A percentile compares a stretch with the other conserved stretches of the same genome.
phyloP scores from a whole-genome alignment of 1,140 invertebrate species.

The Steinernema feltiae region DNA sequence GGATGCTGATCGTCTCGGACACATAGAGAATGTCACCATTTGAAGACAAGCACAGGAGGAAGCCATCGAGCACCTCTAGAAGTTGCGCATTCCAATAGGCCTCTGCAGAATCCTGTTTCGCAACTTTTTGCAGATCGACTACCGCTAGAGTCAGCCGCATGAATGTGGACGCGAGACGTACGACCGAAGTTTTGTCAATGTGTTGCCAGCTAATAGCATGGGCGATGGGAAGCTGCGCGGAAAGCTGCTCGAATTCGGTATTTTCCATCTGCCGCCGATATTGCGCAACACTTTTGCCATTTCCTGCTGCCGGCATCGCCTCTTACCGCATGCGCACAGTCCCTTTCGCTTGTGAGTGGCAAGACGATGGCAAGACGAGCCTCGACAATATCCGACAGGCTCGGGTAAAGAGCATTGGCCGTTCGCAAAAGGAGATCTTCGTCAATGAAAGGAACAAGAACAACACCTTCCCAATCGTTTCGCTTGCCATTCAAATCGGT shows the following conservation, averaged over 20 bases:
- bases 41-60: constrained; percentile 20
- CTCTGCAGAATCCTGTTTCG: constrained; percentile 18
- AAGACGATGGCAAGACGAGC: no score
- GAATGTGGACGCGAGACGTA: constrained; percentile 17
- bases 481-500: constrained; percentile 79
- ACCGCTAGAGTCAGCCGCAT: neutral
- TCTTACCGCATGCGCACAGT: no score
- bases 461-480: constrained; percentile 94
- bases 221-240: constrained; percentile 27
- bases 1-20: constrained; percentile 30
- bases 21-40: constrained; percentile 29
- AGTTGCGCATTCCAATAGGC: constrained; percentile 21
- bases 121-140: constrained; percentile 13
- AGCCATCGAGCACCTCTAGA: constrained; percentile 28
- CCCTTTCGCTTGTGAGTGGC: no score
- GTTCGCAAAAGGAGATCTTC: constrained; percentile 70
- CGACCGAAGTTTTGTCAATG: constrained; percentile 32
- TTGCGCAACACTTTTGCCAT: neutral
- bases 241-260: constrained; percentile 23
- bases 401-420: constrained; percentile 63
- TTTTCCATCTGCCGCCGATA: constrained; percentile 30
- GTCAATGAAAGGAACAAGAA: constrained; percentile 91
- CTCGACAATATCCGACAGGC: constrained; percentile 47
- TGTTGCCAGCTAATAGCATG: constrained; percentile 31
- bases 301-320: no score